Evolutionary conservation across 2,888 invertebrate species (phyloP).

Genomic region (Eupithecia insigniata): DNA sequence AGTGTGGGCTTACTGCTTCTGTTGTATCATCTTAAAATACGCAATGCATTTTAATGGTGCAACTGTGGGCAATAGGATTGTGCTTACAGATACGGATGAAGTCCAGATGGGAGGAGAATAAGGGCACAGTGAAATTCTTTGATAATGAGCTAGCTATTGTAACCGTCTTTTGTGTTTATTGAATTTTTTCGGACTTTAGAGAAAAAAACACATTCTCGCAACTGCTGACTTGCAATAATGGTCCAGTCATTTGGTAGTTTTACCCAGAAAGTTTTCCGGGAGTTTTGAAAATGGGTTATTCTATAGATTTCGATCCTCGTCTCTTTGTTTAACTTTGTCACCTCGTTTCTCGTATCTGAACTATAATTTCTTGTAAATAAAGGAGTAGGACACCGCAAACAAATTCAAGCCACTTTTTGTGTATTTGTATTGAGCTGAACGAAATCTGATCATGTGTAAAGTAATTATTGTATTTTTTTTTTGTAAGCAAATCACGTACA

Average conservation of each 20-base stretch:
- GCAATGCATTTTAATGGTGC: slow-evolving; percentile 68
- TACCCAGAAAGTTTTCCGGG: no score
- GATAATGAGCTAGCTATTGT: background rate
- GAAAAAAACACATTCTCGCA: background rate
- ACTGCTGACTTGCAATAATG: background rate
- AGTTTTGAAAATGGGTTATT: no score
- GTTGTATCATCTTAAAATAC: slow-evolving; percentile 50
- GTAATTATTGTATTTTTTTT: no score
- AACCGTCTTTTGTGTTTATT: background rate
- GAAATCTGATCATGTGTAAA: no score
- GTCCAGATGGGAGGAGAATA: background rate
- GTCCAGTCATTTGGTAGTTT: no score
- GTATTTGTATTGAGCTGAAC: background rate
- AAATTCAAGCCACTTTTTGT: background rate
- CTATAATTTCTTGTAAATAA: background rate
- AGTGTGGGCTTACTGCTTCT: slow-evolving; percentile 40
- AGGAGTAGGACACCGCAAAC: background rate
- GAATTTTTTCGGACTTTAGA: background rate
- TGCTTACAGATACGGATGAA: slow-evolving; percentile 38
- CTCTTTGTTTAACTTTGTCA: no score
- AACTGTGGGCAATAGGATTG: slow-evolving; percentile 72
- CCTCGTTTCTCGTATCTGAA: no score
- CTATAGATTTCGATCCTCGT: no score
- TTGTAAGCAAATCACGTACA: no score
- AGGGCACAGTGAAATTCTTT: background rate